Percentiles rank a stretch among this genome's conserved stretches.
phyloP scores from a whole-genome alignment of 2,888 invertebrate genomes.

The Nemotelus pantherinus region DNA sequence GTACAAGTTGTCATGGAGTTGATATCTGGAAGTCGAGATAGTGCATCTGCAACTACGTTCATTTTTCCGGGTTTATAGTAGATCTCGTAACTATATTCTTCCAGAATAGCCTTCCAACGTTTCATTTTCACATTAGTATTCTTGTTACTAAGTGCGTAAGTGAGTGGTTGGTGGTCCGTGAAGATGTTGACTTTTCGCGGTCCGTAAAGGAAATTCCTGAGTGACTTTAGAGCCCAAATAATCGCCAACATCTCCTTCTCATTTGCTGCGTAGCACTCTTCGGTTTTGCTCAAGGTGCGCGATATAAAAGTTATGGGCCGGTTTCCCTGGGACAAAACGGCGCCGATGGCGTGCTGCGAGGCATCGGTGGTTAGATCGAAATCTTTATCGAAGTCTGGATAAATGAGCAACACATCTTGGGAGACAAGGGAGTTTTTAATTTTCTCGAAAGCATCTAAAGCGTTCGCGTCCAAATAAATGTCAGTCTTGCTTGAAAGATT shows the following conservation, averaged over 20 bases:
- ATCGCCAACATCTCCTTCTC: background rate
- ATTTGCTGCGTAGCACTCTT: slow-evolving; percentile 11
- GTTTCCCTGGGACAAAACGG: slow-evolving; percentile 9
- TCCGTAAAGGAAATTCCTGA: slow-evolving; percentile 21
- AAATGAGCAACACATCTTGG: background rate
- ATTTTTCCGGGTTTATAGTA: background rate
- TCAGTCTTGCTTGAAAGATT: background rate
- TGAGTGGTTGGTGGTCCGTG: slow-evolving; percentile 9
- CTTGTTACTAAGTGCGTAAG: slow-evolving; percentile 10
- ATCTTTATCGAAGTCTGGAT: background rate
- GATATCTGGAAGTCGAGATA: background rate
- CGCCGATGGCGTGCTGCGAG: slow-evolving; percentile 6
- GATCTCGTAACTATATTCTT: slow-evolving; percentile 15
- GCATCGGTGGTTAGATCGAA: background rate
- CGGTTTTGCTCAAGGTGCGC: slow-evolving; percentile 5
- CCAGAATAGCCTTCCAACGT: slow-evolving; percentile 21
- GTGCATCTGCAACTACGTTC: slow-evolving; percentile 13
- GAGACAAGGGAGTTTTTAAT: slow-evolving; percentile 21
- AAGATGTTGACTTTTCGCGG: background rate
- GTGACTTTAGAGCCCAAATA: slow-evolving; percentile 6
- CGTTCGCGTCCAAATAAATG: background rate
- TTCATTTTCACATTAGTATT: background rate
- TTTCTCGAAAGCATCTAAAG: slow-evolving; percentile 3
- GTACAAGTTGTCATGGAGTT: background rate
- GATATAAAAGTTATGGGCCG: slow-evolving; percentile 18